A percentile compares a stretch with the other conserved stretches of the same genome.
These are phyloP conservation scores for Centrocercus urophasianus DNA, from an alignment of 2,113 vertebrate genomes.

Conservation along the genomic window DNA sequence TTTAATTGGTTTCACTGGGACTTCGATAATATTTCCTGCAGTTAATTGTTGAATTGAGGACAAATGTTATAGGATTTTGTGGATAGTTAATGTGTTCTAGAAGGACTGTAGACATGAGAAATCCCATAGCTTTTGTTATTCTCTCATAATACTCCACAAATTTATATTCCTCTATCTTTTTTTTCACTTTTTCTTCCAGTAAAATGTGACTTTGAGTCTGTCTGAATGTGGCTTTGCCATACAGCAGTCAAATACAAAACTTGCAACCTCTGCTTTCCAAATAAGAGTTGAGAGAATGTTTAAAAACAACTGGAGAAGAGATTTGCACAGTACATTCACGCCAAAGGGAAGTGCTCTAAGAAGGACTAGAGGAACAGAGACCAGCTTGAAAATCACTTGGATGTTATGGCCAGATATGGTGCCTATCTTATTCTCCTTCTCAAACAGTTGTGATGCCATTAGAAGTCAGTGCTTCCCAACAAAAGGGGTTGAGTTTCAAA, in stretches of 20 bases:
- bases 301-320: not conserved
- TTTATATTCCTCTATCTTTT: not conserved
- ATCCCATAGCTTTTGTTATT: not conserved
- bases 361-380: not conserved
- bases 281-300: not conserved
- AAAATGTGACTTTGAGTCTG: not conserved
- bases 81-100: rapidly evolving
- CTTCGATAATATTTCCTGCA: slow-evolving; percentile 37
- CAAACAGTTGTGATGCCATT: slow-evolving; percentile 12
- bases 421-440: not conserved
- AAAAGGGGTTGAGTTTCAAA: slow-evolving; percentile 45
- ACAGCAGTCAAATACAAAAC: not conserved
- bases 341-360: not conserved
- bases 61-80: not conserved
- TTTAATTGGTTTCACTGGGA: slow-evolving; percentile 68
- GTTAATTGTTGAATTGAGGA: slow-evolving; percentile 29
- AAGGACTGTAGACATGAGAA: not conserved
- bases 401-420: not conserved
- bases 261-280: not conserved
- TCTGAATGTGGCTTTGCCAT: not conserved
- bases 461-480: slow-evolving; percentile 31
- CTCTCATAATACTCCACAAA: not conserved
- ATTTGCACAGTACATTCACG: not conserved
- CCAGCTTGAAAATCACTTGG: not conserved
- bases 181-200: not conserved